Evolutionary conservation across 2,113 vertebrate genomes (phyloP).

Genomic region (Plotosus lineatus): DNA sequence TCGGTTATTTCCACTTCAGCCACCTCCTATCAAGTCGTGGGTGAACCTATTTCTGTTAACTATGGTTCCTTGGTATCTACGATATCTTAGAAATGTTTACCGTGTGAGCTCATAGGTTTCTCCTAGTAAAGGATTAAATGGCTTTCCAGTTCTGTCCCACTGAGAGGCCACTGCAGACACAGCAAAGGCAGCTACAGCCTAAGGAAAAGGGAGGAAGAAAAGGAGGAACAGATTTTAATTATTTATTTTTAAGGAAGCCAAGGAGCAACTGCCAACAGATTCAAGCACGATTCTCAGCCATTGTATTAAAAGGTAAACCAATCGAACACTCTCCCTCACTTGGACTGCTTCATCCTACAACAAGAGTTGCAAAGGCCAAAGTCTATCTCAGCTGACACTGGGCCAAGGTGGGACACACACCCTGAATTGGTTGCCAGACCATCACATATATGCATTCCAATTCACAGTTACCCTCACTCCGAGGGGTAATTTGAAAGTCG

Average conservation of each 20-base stretch:
- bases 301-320: not conserved
- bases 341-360: no score
- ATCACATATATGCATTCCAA: no score
- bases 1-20: not conserved
- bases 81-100: constrained; percentile 60
- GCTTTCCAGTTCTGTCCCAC: constrained; percentile 91
- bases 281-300: not conserved
- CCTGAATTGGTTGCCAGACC: no score
- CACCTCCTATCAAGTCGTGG: not conserved
- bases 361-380: no score
- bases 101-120: constrained; percentile 86
- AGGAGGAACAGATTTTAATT: not conserved
- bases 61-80: not conserved
- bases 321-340: no score
- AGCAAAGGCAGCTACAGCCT: constrained; percentile 85
- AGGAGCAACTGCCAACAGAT: not conserved
- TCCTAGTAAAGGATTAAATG: constrained; percentile 87
- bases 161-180: constrained; percentile 89
- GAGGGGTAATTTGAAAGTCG: no score
- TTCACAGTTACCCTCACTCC: no score
- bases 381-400: no score
- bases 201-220: not conserved
- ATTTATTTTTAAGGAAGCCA: no score
- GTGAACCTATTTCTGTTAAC: not conserved
- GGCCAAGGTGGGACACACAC: no score